Conservation (phyloP, 2,888 invertebrate species). For the Neoascia interrupta region DNA sequence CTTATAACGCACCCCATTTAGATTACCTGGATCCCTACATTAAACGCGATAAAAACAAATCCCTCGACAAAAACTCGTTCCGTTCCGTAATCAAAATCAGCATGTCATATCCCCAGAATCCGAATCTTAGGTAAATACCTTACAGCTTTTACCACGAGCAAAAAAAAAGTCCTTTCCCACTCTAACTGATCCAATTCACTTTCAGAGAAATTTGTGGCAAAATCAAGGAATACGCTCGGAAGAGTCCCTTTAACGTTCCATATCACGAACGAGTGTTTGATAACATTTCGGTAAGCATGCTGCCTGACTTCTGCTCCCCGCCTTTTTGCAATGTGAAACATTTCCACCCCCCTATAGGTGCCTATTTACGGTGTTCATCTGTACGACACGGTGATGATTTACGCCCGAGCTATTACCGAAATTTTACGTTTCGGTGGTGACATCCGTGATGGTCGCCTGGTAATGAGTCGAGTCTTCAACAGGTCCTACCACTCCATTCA, state of each 20-base stretch:
- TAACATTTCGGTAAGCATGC: conserved; percentile 82
- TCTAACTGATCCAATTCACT: conserved; percentile 55
- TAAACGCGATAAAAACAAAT: conserved; percentile 81
- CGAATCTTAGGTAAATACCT: conserved; percentile 84
- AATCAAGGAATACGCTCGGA: conserved; percentile 86
- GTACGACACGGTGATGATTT: conserved; percentile 93
- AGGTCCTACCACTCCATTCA: conserved; percentile 88
- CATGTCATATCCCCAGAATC: conserved; percentile 87
- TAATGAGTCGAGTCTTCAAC: conserved; percentile 88
- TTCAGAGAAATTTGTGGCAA: conserved; percentile 85
- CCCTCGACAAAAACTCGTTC: conserved; percentile 85
- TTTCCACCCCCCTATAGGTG: conserved; percentile 81
- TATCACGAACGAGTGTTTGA: conserved; percentile 88
- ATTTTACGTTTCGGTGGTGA: conserved; percentile 85
- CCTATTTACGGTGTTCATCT: conserved; percentile 91
- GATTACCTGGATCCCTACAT: conserved; percentile 87
- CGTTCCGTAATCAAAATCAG: conserved; percentile 90
- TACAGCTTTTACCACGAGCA: neutral
- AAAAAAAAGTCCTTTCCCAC: conserved; percentile 33
- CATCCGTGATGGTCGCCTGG: conserved; percentile 87
- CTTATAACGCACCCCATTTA: no score
- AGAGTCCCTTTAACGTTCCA: conserved; percentile 88
- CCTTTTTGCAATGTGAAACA: neutral
- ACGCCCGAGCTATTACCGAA: conserved; percentile 90
- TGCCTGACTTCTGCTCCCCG: no score